Percentiles rank a stretch among this genome's conserved stretches.
Conservation (phyloP, 2,888 invertebrate genomes). For the Taphrorychus bicolor region DNA sequence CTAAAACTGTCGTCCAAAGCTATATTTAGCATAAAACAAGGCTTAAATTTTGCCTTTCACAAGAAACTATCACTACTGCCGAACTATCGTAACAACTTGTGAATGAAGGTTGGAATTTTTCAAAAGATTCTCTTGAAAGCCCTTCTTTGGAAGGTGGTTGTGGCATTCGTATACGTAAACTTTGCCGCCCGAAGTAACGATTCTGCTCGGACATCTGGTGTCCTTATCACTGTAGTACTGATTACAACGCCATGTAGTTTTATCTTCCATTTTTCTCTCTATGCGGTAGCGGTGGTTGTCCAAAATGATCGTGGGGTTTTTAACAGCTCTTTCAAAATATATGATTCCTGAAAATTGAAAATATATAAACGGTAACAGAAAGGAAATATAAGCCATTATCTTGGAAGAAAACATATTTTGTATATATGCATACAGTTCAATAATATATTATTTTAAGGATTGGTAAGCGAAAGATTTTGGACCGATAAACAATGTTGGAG, state of each 20-base stretch:
- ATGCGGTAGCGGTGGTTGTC: conserved; percentile 45
- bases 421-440: neutral
- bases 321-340: conserved; percentile 48
- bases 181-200: conserved; percentile 46
- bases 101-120: conserved; percentile 3
- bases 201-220: conserved; percentile 46
- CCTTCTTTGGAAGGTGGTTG: conserved; percentile 45
- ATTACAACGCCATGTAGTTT: conserved; percentile 47
- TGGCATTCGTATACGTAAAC: conserved; percentile 46
- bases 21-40: too few relatives aligned
- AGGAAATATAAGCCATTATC: neutral
- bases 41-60: too few relatives aligned
- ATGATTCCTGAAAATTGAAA: conserved; percentile 44
- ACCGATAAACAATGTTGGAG: too few relatives aligned
- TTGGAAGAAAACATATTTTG: neutral
- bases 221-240: conserved; percentile 47
- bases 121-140: neutral
- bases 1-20: too few relatives aligned
- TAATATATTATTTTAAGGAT: too few relatives aligned
- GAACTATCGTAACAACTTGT: conserved; percentile 3
- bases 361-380: neutral
- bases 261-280: conserved; percentile 44
- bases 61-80: too few relatives aligned
- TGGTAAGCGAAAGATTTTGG: too few relatives aligned
- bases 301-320: conserved; percentile 49